Evolutionary conservation across 2,797 vertebrate genomes (phyloP).

Genomic region (Alauda arvensis): DNA sequence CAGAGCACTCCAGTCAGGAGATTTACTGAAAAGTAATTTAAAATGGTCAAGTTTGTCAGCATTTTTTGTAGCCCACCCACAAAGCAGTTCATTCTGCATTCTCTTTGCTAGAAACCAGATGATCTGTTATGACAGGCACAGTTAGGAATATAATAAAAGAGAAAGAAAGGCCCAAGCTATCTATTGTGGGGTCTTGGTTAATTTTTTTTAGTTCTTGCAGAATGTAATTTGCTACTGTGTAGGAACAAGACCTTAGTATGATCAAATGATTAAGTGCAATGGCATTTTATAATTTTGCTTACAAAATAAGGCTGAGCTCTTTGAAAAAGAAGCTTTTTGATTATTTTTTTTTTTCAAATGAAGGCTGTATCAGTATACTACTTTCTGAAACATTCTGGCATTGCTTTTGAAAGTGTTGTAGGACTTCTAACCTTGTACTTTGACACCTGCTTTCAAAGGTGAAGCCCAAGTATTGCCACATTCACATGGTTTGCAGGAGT

Average conservation of each 20-base stretch:
- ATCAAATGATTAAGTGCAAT: not conserved
- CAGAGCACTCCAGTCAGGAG: conserved; percentile 48
- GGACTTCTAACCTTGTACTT: not conserved
- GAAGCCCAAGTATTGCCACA: not conserved
- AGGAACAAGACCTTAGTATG: not conserved
- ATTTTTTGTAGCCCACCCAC: conserved; percentile 40
- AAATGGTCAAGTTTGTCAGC: conserved; percentile 54
- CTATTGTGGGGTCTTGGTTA: not conserved
- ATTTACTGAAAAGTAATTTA: conserved; percentile 55
- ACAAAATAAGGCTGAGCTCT: not conserved
- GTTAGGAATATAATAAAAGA: not conserved
- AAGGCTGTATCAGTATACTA: not conserved
- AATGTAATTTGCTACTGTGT: not conserved
- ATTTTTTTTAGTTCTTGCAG: not conserved
- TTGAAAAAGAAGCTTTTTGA: not conserved
- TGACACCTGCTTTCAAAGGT: not conserved
- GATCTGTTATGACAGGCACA: conserved; percentile 1
- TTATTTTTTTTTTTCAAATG: not conserved
- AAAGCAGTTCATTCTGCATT: conserved; percentile 37
- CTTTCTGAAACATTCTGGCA: not conserved
- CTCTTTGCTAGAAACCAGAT: not conserved
- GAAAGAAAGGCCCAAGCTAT: not conserved
- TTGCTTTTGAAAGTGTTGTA: not conserved
- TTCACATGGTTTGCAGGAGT: not conserved
- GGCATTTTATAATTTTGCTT: not conserved